Evolutionary conservation across 1,140 invertebrate genomes (phyloP).

Genomic region (Alviniconcha marisindica): DNA sequence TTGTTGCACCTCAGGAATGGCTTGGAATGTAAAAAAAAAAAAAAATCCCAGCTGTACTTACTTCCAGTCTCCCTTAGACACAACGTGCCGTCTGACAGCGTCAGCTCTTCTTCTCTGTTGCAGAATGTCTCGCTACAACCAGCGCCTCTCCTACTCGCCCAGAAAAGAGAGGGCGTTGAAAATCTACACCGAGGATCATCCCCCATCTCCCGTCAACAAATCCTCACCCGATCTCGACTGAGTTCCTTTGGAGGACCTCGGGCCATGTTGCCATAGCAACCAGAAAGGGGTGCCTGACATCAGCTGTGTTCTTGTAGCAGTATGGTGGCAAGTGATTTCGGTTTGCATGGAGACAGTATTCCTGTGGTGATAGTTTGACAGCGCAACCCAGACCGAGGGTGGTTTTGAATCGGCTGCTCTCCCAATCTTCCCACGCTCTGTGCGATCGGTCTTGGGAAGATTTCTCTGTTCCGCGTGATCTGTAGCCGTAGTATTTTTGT

Average conservation of each 20-base stretch:
- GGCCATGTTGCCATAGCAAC: background rate
- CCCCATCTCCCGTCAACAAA: slow-evolving; percentile 44
- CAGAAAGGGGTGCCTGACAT: too few species aligned
- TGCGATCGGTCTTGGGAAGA: too few species aligned
- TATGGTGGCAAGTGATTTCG: too few species aligned
- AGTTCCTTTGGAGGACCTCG: background rate
- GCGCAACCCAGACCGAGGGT: too few species aligned
- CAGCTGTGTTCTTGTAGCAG: too few species aligned
- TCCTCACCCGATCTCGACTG: slow-evolving; percentile 54
- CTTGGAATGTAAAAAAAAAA: background rate
- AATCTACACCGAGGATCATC: slow-evolving; percentile 82
- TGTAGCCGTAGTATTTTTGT: too few species aligned
- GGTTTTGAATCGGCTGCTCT: too few species aligned
- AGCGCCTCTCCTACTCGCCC: slow-evolving; percentile 74
- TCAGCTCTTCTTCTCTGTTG: slow-evolving; percentile 34
- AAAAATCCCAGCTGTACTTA: background rate
- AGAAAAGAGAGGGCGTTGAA: slow-evolving; percentile 85
- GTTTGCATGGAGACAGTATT: too few species aligned
- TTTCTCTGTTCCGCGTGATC: too few species aligned
- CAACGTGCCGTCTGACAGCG: background rate
- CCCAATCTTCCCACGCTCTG: too few species aligned
- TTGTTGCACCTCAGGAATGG: background rate
- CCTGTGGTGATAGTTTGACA: too few species aligned
- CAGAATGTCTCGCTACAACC: slow-evolving; percentile 63
- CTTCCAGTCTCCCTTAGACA: background rate